Base-by-base conservation (phyloP, 2,113 vertebrate genomes). In the Triplophysa siluroides region DNA sequence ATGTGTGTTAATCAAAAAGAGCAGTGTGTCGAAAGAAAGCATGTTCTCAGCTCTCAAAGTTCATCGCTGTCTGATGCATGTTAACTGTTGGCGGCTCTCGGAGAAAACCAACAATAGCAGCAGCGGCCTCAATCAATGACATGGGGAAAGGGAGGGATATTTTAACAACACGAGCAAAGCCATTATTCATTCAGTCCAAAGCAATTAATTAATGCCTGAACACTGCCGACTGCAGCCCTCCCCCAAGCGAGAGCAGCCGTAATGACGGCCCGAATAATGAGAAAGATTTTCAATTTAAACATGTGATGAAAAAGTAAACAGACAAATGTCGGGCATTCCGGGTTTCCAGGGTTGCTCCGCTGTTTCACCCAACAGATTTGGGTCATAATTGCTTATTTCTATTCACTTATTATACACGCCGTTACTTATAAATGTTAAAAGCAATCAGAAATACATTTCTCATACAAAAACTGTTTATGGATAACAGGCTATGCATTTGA, bases 181-280 rank as follows among this genome's bases (percentile, higher is more conserved):
- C 72, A 80, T 85, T 85, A 85, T 71, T 85, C 83, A 85, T 82
- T 82, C 83, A 79, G 83, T 66, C 72, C 3, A 77, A 67, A 16
- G 61, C 72, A 76, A 85, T 82, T 85, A 82, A 84, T 84, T 82
- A 85, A 85, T 77, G 66, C 69, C 72, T 76, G 47, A 66, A 52
- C 75, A 64, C 75, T 60, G 77, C 77, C 80, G 66, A 79, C 45
- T 62, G 66, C 47, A 72, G 21, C 26, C 65, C 66, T 60, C 60
- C 45, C 50, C 63, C 63, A 81, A 61, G 26, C 47, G 69, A 23
- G 43, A 65, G 26, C 43, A 3, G 41, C 60, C 41, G 24, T 52
- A 29, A n/a, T 62, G 21, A 33, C 54, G 29, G 33, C 56, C 65
- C 29, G 24, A 66, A 71, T 18, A 38, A 64, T 0, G n/a, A 21